These are phyloP conservation scores for Acridotheres tristis DNA, from an alignment of 2,797 vertebrate genomes.

Conservation along the genomic window DNA sequence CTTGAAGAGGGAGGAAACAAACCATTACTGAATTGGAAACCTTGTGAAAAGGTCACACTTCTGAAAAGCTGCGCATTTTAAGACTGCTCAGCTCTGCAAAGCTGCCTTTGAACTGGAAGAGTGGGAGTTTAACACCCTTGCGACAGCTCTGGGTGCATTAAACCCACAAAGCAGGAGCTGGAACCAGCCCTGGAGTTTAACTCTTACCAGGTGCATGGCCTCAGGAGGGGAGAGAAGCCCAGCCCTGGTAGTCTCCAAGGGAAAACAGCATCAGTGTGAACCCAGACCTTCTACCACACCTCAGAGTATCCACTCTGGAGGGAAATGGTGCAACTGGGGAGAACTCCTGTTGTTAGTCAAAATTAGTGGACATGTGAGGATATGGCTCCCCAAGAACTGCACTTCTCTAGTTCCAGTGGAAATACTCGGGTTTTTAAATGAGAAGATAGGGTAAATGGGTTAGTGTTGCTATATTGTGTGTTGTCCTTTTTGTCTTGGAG, in stretches of 20 bases:
- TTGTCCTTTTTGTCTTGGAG: background rate
- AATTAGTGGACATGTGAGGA: background rate
- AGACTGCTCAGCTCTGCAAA: slow-evolving; percentile 65
- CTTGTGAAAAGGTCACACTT: slow-evolving; percentile 70
- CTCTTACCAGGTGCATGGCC: background rate
- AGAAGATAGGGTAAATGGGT: background rate
- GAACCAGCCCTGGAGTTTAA: slow-evolving; percentile 20
- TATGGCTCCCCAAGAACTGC: background rate
- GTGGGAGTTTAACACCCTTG: slow-evolving; percentile 67
- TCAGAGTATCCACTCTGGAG: background rate
- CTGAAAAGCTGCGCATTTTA: slow-evolving; percentile 61
- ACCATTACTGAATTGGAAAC: slow-evolving; percentile 65
- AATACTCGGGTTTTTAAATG: background rate
- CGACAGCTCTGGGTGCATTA: slow-evolving; percentile 31
- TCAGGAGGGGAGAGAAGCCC: background rate
- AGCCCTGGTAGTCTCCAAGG: background rate
- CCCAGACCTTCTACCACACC: background rate
- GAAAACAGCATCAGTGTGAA: background rate
- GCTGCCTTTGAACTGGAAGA: slow-evolving; percentile 68
- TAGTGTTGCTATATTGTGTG: background rate
- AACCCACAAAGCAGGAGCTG: background rate
- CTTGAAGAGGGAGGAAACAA: slow-evolving; percentile 56
- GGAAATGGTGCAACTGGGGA: background rate
- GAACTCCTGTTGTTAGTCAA: background rate
- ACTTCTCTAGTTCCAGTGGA: background rate